These are phyloP conservation scores for Ceramica pisi DNA, from an alignment of 2,888 invertebrate genomes.

Conservation along the genomic window DNA sequence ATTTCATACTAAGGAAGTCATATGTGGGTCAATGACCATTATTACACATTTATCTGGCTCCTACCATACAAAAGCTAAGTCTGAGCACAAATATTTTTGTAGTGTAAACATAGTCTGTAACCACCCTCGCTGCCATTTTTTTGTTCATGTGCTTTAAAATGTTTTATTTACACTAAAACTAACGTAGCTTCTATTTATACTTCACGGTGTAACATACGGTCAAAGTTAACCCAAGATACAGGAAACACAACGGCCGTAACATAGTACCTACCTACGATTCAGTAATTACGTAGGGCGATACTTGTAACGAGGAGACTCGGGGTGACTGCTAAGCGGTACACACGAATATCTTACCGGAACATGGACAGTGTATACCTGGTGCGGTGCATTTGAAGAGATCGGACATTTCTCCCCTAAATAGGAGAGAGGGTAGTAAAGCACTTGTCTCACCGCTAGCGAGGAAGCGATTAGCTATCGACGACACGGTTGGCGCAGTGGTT, in stretches of 20 bases:
- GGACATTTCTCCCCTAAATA: neutral
- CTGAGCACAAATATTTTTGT: too few relatives aligned
- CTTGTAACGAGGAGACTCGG: conserved; percentile 73
- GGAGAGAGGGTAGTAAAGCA: neutral
- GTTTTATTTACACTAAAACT: too few relatives aligned
- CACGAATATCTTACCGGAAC: conserved; percentile 5
- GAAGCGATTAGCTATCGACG: too few relatives aligned
- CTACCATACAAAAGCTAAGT: too few relatives aligned
- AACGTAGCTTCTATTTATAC: conserved; percentile 5
- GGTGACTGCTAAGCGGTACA: conserved; percentile 72
- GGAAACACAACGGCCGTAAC: conserved; percentile 73
- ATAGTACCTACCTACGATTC: conserved; percentile 55
- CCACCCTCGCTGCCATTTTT: too few relatives aligned
- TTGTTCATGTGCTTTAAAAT: too few relatives aligned
- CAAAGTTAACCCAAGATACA: conserved; percentile 75
- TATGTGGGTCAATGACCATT: too few relatives aligned
- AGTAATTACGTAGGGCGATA: conserved; percentile 79
- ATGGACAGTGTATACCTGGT: conserved; percentile 5
- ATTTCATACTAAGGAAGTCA: too few relatives aligned
- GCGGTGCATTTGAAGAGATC: conserved; percentile 1
- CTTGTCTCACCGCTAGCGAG: too few relatives aligned
- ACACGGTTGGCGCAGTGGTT: too few relatives aligned
- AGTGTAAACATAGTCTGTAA: too few relatives aligned
- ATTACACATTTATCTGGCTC: too few relatives aligned
- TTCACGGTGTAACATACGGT: conserved; percentile 62